Evolutionary conservation across 2,113 vertebrate species (phyloP), one percentile per base, ranked within the genome.

Genomic region (Panthera tigris): DNA sequence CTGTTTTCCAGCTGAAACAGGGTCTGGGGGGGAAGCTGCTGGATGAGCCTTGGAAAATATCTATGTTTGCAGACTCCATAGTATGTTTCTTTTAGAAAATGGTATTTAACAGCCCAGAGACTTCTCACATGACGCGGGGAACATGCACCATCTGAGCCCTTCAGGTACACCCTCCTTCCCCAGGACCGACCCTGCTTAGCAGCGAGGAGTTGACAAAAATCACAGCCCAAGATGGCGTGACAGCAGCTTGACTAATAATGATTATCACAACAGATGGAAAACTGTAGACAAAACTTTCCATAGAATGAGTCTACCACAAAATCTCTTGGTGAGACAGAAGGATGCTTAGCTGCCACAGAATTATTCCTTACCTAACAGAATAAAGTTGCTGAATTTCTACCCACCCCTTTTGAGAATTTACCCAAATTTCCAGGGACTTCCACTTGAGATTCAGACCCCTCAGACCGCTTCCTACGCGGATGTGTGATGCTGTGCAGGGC

Each of bases 201-300:
- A 89, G 50, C 65, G 91, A 92, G 91, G 83, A 82, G 5, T 11
- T 92, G 91, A 96, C 97, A 92, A 57, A 94, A 78, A 79, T 94
- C 92, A 94, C 92, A 98, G 97, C 95, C 97, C 96, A 94, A 96
- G 97, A 84, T 92, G 96, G 96, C 81, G 93, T 71, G 76, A 97
- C 94, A 89, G 91, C 97, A 95, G 95, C 73, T 95, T 97, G 95
- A 95, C 90, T 89, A 94, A 92, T 91, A 83, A 82, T 0, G 16
- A 92, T 91, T 79, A 90, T 96, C 7, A 36, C 96, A 95, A 96
- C 97, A 98, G 94, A 97, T 93, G 92, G 98, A 95, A 97, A 96
- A 97, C 71, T 61, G 36, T 69, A 95, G 97, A 96, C 89, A 93
- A 98, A 98, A 97, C 94, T 92, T 97, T 74, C 85, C 87, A 68